phyloP scores from a whole-genome alignment of 2,797 vertebrate species.

The Graptemys geographica region DNA sequence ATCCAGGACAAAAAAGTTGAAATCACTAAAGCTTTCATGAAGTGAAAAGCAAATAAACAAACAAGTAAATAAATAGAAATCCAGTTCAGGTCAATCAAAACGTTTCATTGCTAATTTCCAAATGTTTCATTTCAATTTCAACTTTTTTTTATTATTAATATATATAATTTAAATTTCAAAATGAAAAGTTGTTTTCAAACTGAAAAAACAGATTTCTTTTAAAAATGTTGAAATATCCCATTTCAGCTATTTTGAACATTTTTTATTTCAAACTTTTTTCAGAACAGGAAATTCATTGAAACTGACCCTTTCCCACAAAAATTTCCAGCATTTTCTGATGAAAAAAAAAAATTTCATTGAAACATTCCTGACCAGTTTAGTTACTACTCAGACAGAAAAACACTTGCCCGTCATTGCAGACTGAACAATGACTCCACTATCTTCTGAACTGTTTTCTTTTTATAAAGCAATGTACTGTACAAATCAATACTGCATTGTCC shows the following conservation, averaged over 20 bases:
- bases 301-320: conserved; percentile 6
- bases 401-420: fast-evolving
- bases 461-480: conserved; percentile 3
- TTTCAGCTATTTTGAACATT: background rate
- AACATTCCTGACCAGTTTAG: background rate
- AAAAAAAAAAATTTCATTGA: background rate
- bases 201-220: background rate
- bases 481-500: background rate
- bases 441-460: background rate
- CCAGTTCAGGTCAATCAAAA: background rate
- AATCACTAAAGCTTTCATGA: background rate
- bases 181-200: background rate
- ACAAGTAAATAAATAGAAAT: background rate
- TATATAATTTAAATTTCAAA: conserved; percentile 1
- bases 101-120: background rate
- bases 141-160: background rate
- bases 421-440: background rate
- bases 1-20: background rate
- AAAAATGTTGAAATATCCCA: background rate
- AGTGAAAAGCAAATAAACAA: background rate
- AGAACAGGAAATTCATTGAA: conserved; percentile 25
- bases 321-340: background rate
- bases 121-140: background rate
- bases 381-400: background rate
- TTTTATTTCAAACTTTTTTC: background rate